Base-by-base conservation (phyloP, 2,113 vertebrate genomes). In the Sphaerodactylus townsendi region DNA sequence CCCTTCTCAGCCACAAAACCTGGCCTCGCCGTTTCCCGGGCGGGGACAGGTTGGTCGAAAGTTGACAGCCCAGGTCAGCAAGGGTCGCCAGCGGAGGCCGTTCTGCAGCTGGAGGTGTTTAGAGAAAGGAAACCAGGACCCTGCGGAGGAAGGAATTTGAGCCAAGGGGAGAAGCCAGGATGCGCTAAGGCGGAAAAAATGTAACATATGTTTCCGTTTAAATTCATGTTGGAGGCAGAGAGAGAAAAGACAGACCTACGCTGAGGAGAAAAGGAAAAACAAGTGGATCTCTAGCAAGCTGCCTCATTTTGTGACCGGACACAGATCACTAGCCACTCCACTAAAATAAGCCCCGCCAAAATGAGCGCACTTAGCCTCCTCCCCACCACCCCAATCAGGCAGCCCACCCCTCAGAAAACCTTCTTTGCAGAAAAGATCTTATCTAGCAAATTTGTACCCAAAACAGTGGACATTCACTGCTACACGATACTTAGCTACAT, bases 151-250 rank as follows among this genome's bases (percentile, higher is more conserved):
- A 81, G 56, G 72, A 73, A 71, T 56, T 59, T 73, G 41, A 59
- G 56, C 69, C 46, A 64, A 76, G 59, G 76, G 68, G 72, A 80
- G 65, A 21, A 79, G 75, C 41, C 88, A 89, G 77, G 84, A 80
- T 84, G 83, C 48, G 77, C 83, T 79, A 85, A 79, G 53, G 76
- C n/a, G 69, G 68, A 62, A 78, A 72, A 85, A 85, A 72, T 85
- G 76, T 14, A 37, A 64, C 77, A 79, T 68, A 79, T 79, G 77
- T 85, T 84, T 78, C 53, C 44, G 10, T 72, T 85, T 85, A 79
- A 79, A 78, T 85, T 79, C 30, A 64, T 72, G 75, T 72, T 25
- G 17, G 83, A 74, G 86, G 82, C 77, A 92, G 85, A 53, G n/a
- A 56, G 83, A 79, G 30, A 41, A 30, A 70, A 81, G 77, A 69